Evolutionary conservation across 2,113 vertebrate genomes (phyloP), one percentile per base, ranked within the genome.

Genomic region (Tangachromis dhanisi): DNA sequence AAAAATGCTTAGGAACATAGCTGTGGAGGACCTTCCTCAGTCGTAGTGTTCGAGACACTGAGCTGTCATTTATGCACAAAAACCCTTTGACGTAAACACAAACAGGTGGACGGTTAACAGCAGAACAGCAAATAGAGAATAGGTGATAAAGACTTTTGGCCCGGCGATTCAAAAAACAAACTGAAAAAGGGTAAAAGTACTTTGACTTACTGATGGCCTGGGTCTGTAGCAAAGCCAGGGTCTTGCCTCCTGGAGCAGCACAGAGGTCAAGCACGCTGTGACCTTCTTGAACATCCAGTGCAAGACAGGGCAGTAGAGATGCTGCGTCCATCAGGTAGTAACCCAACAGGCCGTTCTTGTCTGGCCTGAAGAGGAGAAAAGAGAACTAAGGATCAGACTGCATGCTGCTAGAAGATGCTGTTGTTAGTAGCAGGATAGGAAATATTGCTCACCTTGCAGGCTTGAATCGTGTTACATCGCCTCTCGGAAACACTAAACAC

Each of bases 321-420:
- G 99, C 97, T 9, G 98, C 98, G 2, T 99, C 98, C 97, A 99
- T 95, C 83, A 99, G 96, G 49, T 99, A 99, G 92, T 99, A 98
- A 38, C 96, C 92, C 2, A 99, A 90, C 42, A 97, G 88, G 5
- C 98, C 96, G 6, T 88, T 21, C 4, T 31, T 7, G 45, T 98
- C 96, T 1, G 95, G 96, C 86, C 98, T 99, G 89, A n/a, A 81
- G 31, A 81, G 24, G 31, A 83, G 10, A 86, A 38, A 16, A 82
- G 4, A 73, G 10, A 53, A 33, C 9, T 4, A 29, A 84, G 35
- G 47, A 59, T 86, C 8, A 24, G n/a, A 83, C 61, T 31, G 21
- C 2, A 35, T 6, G 42, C 61, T 19, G 47, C 49, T 19, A n/a
- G 5, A n/a, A 84, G 38, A 59, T 10, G 8, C 3, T 40, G 21